These are phyloP conservation scores for Denticeps clupeoides DNA, from an alignment of 2,797 vertebrate species.

Conservation along the genomic window DNA sequence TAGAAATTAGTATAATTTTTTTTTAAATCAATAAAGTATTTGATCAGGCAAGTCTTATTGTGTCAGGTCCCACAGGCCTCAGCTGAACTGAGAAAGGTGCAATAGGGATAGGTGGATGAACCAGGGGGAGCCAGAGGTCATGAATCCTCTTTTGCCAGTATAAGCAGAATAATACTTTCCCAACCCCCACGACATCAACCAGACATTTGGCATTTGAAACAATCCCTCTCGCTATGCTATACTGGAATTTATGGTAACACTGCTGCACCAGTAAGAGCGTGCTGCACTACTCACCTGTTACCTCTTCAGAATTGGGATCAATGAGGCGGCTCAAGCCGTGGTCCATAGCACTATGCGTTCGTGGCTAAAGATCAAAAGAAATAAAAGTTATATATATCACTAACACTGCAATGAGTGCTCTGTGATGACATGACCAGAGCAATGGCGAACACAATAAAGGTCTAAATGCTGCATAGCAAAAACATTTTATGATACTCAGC, in stretches of 20 bases:
- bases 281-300: constrained; percentile 72
- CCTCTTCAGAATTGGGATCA: constrained; percentile 72
- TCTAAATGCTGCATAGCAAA: background rate
- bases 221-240: background rate
- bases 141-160: constrained; percentile 26
- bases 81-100: too few species aligned
- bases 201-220: background rate
- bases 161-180: constrained; percentile 19
- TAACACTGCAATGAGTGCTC: too few species aligned
- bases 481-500: too few species aligned
- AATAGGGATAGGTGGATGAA: background rate
- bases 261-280: background rate
- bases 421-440: too few species aligned
- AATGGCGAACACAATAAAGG: background rate
- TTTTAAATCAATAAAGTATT: too few species aligned
- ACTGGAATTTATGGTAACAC: background rate
- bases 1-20: too few species aligned
- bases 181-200: too few species aligned
- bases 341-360: constrained; percentile 70
- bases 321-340: constrained; percentile 69
- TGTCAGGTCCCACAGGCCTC: too few species aligned
- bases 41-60: too few species aligned
- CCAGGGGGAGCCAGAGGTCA: constrained; percentile 11
- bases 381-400: background rate
- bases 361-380: constrained; percentile 49